Evolutionary conservation across 2,888 invertebrate species (phyloP), one percentile per base, ranked within the genome.

Genomic region (Epirrita christyi): DNA sequence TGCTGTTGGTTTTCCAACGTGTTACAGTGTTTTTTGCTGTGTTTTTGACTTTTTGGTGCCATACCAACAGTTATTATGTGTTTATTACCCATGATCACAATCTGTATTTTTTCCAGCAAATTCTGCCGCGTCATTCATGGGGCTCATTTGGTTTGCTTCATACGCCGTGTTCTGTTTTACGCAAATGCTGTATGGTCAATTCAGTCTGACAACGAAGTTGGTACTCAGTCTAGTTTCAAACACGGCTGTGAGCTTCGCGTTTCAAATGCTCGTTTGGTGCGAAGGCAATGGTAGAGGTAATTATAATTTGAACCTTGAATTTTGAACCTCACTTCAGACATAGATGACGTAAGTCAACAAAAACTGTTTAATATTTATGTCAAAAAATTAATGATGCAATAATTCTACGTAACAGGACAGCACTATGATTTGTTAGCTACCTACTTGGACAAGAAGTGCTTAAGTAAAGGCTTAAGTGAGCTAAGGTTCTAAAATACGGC

Each of bases 231-330:
- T 97, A 4, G 87, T 96, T 55, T 95, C 95, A 0, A 97, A 97
- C 75, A 94, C 96, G 0, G 97, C 96, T 5, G 95, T 97, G 94
- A 95, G 95, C 0, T 95, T 95, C 72, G 97, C 96, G 0, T 94
- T 96, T 59, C 95, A 96, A 80, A 91, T 97, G 68, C 94, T 97
- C 44, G 88, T 96, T 27, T 94, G 95, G 86, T 95, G 94, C 74
- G 96, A 97, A 88, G 94, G 96, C 38, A 94, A 94, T 37, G 95
- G 95, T 68, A 93, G 92, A 88, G 95, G 95, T 93, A 80, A 71
- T 14, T 54, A 55, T 46, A 9, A 11, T 9, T 13, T 21, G 11
- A 34, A 49, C 28, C 42, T 42, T 63, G 55, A 43, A 45, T 41
- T 47, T 37, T 52, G 37, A n/a, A 15, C 42, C 11, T 21, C 32